Evolutionary conservation across 2,888 invertebrate species (phyloP).

Genomic region (Hirtodrosophila trivittata): DNA sequence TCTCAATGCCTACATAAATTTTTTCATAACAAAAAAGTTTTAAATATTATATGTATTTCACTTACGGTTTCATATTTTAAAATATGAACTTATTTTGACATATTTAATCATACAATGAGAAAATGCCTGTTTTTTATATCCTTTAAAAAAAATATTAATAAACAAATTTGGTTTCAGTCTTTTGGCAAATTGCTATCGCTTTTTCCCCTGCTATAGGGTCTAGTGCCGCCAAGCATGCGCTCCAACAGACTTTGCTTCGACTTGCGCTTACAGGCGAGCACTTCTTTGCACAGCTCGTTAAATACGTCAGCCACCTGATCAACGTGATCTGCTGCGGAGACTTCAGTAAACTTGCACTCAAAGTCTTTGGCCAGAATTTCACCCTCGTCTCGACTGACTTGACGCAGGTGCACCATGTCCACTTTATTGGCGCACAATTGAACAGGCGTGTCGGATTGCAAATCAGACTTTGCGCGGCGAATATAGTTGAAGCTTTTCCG

Average conservation of each 20-base stretch:
- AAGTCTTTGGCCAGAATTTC: constrained; percentile 94
- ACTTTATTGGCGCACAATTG: constrained; percentile 96
- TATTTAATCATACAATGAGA: too few species aligned
- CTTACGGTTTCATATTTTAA: too few species aligned
- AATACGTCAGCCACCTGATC: constrained; percentile 93
- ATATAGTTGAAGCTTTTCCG: constrained; percentile 93
- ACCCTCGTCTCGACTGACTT: constrained; percentile 94
- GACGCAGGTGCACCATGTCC: constrained; percentile 94
- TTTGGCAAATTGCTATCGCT: constrained; percentile 95
- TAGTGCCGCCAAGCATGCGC: constrained; percentile 91
- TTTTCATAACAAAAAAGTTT: too few species aligned
- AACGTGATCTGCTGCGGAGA: constrained; percentile 94
- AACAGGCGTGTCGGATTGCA: constrained; percentile 90
- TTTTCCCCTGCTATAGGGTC: constrained; percentile 92
- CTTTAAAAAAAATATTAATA: constrained; percentile 12
- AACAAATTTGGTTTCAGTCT: constrained; percentile 85
- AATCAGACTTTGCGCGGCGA: constrained; percentile 88
- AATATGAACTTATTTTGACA: too few species aligned
- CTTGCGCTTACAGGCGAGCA: constrained; percentile 90
- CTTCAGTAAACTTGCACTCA: constrained; percentile 94
- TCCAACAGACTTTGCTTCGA: constrained; percentile 93
- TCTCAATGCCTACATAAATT: too few species aligned
- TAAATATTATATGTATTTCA: too few species aligned
- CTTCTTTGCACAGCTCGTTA: constrained; percentile 92
- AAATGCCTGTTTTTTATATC: too few species aligned